phyloP scores from a whole-genome alignment of 1,140 invertebrate genomes.

The Ladona fulva region DNA sequence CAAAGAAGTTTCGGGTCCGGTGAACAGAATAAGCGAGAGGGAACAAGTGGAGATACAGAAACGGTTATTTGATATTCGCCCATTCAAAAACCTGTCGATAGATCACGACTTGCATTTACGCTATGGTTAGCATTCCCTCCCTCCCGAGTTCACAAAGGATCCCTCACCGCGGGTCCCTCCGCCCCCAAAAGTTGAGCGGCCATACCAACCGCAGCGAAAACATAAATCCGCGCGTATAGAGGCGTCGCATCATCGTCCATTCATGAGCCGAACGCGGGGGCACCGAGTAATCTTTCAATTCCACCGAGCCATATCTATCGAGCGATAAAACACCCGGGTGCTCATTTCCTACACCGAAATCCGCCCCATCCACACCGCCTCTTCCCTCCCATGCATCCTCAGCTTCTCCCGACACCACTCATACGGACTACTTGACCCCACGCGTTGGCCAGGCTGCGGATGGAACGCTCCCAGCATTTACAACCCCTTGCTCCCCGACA shows the following conservation, averaged over 20 bases:
- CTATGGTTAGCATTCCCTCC: background rate
- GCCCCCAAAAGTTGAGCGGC: background rate
- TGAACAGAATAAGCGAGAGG: background rate
- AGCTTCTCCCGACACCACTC: background rate
- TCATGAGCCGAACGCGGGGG: background rate
- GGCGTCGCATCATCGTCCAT: background rate
- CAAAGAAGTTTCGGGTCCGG: background rate
- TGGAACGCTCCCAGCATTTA: background rate
- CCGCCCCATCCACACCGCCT: background rate
- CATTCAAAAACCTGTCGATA: conserved; percentile 6
- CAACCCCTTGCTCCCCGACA: background rate
- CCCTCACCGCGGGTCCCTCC: background rate
- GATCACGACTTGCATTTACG: background rate
- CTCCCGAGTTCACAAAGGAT: background rate
- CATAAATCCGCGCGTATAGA: background rate
- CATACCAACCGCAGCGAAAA: background rate
- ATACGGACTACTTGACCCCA: background rate
- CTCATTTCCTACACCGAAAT: background rate
- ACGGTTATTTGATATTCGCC: background rate
- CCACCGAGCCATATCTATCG: background rate
- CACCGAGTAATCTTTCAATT: background rate
- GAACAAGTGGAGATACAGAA: background rate
- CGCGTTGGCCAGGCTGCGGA: background rate
- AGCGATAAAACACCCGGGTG: background rate
- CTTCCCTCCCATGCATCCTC: background rate